Conservation (phyloP, 2,888 invertebrate genomes). For the Cephus spinipes region DNA sequence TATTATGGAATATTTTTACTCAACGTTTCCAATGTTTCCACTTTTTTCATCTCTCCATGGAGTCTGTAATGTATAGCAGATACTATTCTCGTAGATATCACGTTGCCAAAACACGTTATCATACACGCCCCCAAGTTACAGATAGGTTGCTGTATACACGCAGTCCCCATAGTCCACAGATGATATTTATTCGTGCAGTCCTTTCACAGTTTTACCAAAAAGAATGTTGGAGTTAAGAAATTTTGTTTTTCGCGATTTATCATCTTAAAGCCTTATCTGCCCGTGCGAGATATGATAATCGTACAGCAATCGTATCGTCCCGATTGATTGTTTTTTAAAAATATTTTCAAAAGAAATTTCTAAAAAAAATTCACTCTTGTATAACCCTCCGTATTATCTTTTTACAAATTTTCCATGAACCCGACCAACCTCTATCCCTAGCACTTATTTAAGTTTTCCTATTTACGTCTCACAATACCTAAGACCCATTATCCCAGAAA, state of each 20-base stretch:
- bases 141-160: background rate
- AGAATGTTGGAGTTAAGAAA: background rate
- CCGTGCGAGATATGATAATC: background rate
- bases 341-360: no score
- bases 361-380: no score
- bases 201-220: background rate
- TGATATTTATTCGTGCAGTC: background rate
- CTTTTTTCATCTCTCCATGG: background rate
- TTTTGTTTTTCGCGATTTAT: background rate
- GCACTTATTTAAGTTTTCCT: no score
- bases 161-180: background rate
- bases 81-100: slow-evolving; percentile 24
- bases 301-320: background rate
- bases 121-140: slow-evolving; percentile 27
- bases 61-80: background rate
- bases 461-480: no score
- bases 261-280: background rate
- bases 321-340: no score
- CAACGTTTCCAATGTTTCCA: no score
- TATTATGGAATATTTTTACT: no score
- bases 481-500: no score
- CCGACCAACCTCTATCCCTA: no score
- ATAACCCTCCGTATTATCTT: no score
- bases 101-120: slow-evolving; percentile 37
- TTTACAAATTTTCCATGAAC: no score